These are phyloP conservation scores for Trissolcus basalis DNA, from an alignment of 1,140 invertebrate genomes.

Conservation along the genomic window DNA sequence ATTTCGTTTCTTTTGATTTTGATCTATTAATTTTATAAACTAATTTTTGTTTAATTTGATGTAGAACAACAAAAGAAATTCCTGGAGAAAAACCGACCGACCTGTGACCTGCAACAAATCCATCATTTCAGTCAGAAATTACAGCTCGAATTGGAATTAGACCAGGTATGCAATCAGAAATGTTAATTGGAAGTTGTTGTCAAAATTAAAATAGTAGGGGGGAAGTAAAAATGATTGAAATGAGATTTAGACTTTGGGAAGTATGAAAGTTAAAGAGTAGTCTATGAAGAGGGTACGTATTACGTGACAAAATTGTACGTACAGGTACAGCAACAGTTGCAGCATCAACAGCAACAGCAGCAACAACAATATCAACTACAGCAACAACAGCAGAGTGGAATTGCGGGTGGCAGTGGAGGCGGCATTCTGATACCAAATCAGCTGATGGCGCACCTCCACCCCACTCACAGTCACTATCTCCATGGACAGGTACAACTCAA, in stretches of 20 bases:
- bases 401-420: slow-evolving; percentile 63
- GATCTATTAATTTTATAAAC: slow-evolving; percentile 1
- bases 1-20: slow-evolving; percentile 1
- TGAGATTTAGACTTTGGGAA: no score
- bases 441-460: slow-evolving; percentile 73
- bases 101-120: slow-evolving; percentile 74
- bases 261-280: no score
- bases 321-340: slow-evolving; percentile 74
- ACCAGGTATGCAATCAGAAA: slow-evolving; percentile 65
- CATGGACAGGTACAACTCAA: slow-evolving; percentile 63
- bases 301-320: slow-evolving; percentile 26
- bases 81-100: slow-evolving; percentile 73
- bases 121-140: slow-evolving; percentile 74
- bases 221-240: slow-evolving; percentile 1
- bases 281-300: no score
- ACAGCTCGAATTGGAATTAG: slow-evolving; percentile 73
- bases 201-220: background rate
- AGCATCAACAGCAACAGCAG: slow-evolving; percentile 26
- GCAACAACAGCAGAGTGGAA: slow-evolving; percentile 63
- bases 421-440: slow-evolving; percentile 69
- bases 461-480: slow-evolving; percentile 67
- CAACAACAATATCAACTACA: slow-evolving; percentile 63
- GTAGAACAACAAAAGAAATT: slow-evolving; percentile 71
- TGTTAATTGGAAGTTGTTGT: background rate
- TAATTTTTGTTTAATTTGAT: slow-evolving; percentile 64